Evolutionary conservation across 2,888 invertebrate species (phyloP), one percentile per base, ranked within the genome.

Genomic region (Hemaris fuciformis): DNA sequence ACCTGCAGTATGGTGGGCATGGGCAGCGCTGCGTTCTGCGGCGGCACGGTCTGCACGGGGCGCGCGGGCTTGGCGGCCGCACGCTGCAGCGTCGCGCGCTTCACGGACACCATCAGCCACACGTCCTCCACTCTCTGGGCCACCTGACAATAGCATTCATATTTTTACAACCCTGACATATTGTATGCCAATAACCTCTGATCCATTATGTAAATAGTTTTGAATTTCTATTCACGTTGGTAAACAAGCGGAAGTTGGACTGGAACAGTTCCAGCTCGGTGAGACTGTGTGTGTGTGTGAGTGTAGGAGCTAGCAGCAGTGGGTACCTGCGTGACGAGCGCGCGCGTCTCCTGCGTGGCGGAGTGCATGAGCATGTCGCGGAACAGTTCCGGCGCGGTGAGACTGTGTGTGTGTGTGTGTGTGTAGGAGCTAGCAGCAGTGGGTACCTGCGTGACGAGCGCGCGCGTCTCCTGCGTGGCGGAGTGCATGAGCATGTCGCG

Each of bases 101-200:
- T 95, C 85, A 98, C 97, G 65, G 97, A 96, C 88, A 98, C 98
- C 98, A 98, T 98, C 76, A 96, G 90, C 81, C 96, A 97, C 1
- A 99, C 97, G 91, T 99, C 99, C 83, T 98, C 98, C 73, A 99
- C 97, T 73, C 98, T 94, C 93, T 98, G 97, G 56, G 98, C 93
- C 67, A 98, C 98, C 97, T 98, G 85, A n/a, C n/a, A n/a, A n/a
- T n/a, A n/a, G n/a, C n/a, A n/a, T n/a, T n/a, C n/a, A n/a, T n/a
- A n/a, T n/a, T n/a, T n/a, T n/a, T n/a, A n/a, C n/a, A n/a, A n/a
- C n/a, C n/a, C n/a, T n/a, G n/a, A n/a, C n/a, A n/a, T n/a, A n/a
- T n/a, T n/a, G n/a, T n/a, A n/a, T n/a, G n/a, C n/a, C n/a, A n/a
- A n/a, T n/a, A n/a, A n/a, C n/a, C n/a, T n/a, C n/a, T n/a, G n/a